These are phyloP conservation scores for Phallusia fumigata DNA, from an alignment of 23 tunicate genomes.

Conservation along the genomic window DNA sequence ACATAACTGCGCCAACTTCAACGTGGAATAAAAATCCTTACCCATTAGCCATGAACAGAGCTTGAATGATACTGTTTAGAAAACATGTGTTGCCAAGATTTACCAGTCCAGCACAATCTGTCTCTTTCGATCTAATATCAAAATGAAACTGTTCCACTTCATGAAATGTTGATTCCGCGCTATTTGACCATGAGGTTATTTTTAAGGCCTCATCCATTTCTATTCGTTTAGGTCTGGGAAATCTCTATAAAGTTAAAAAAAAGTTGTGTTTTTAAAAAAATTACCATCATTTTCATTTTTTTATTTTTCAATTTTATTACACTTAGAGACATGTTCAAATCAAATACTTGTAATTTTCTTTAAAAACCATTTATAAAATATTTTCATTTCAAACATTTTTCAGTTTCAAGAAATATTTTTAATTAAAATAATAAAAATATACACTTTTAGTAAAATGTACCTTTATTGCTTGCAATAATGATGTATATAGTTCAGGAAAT, in stretches of 20 bases:
- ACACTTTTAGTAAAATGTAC: too few species aligned
- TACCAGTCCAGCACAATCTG: constrained; percentile 47
- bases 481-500: constrained; percentile 56
- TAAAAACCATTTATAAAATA: too few species aligned
- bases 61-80: constrained; percentile 62
- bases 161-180: neutral
- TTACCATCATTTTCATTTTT: too few species aligned
- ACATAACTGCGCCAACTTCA: neutral
- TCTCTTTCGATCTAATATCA: constrained; percentile 17
- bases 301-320: too few species aligned
- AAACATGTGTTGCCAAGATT: constrained; percentile 70
- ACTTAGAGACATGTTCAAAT: too few species aligned
- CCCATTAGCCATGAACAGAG: constrained; percentile 55
- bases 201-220: constrained; percentile 15
- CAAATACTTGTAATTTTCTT: too few species aligned
- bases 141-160: constrained; percentile 17
- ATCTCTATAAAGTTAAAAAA: constrained; percentile 13
- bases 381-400: too few species aligned
- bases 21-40: neutral
- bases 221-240: constrained; percentile 29
- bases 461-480: constrained; percentile 29
- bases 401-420: too few species aligned
- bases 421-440: too few species aligned
- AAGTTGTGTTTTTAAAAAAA: neutral
- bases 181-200: neutral